Conservation (phyloP, 2,888 invertebrate species). For the Epirrita christyi region DNA sequence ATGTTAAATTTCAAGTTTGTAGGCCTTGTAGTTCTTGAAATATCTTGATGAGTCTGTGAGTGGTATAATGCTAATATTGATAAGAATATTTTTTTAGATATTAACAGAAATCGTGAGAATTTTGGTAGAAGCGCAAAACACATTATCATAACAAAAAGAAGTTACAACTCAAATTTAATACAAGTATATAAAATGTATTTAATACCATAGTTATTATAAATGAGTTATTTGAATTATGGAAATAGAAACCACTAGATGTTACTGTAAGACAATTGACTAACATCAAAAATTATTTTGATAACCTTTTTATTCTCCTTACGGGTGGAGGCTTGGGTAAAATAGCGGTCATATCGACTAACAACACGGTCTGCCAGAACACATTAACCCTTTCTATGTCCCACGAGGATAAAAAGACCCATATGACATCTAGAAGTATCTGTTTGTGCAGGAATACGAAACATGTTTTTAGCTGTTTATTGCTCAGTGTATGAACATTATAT, state of each 20-base stretch:
- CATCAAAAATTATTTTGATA: slow-evolving; percentile 68
- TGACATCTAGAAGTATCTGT: slow-evolving; percentile 40
- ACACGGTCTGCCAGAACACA: slow-evolving; percentile 58
- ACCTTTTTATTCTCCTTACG: slow-evolving; percentile 61
- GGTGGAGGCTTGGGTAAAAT: slow-evolving; percentile 56
- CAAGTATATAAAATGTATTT: neutral
- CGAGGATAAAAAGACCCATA: slow-evolving; percentile 48
- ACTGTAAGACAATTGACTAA: slow-evolving; percentile 51
- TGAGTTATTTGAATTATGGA: slow-evolving; percentile 8
- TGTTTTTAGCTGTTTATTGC: slow-evolving; percentile 8
- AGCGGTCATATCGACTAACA: slow-evolving; percentile 62
- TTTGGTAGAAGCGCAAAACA: no score
- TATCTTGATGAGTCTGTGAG: no score
- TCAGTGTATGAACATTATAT: slow-evolving; percentile 10
- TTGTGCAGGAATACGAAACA: slow-evolving; percentile 37
- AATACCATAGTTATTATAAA: neutral
- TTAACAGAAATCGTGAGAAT: no score
- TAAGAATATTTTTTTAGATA: no score
- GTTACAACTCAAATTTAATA: no score
- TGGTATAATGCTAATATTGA: no score
- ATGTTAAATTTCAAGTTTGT: no score
- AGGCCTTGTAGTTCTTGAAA: no score
- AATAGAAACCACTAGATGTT: slow-evolving; percentile 38
- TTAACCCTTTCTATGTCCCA: slow-evolving; percentile 65
- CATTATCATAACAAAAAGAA: no score